Evolutionary conservation across 2,888 invertebrate species (phyloP).

Genomic region (Timema cristinae): DNA sequence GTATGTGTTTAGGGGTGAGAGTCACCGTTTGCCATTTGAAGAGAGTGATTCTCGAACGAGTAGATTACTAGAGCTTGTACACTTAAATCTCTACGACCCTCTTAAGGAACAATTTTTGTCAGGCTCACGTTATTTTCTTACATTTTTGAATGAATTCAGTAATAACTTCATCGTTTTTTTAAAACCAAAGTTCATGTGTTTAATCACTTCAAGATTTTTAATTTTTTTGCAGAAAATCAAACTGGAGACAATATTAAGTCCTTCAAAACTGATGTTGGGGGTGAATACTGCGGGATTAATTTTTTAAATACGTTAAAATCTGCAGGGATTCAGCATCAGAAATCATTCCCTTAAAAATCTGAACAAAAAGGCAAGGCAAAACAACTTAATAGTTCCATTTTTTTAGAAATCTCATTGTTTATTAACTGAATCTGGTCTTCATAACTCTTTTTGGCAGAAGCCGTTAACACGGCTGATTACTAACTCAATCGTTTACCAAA

Average conservation of each 20-base stretch:
- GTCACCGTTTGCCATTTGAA: slow-evolving; percentile 1
- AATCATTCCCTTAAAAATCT: background rate
- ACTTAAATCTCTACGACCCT: background rate
- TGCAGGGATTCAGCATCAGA: background rate
- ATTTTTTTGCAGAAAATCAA: background rate
- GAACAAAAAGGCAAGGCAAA: background rate
- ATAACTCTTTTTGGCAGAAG: background rate
- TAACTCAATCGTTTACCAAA: background rate
- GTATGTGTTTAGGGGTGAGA: background rate
- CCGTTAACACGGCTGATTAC: background rate
- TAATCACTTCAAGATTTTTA: background rate
- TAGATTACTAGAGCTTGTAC: slow-evolving; percentile 6
- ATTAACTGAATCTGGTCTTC: background rate
- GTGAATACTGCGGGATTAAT: background rate
- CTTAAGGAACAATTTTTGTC: background rate
- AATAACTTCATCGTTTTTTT: background rate
- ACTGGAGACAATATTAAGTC: background rate
- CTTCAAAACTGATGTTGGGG: background rate
- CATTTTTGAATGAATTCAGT: background rate
- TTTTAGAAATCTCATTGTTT: background rate
- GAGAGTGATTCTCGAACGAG: background rate
- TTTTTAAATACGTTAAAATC: background rate
- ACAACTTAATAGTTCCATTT: background rate
- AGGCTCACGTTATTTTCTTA: background rate
- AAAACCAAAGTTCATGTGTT: background rate